phyloP scores from a whole-genome alignment of 2,113 vertebrate genomes.

The Sprattus sprattus region DNA sequence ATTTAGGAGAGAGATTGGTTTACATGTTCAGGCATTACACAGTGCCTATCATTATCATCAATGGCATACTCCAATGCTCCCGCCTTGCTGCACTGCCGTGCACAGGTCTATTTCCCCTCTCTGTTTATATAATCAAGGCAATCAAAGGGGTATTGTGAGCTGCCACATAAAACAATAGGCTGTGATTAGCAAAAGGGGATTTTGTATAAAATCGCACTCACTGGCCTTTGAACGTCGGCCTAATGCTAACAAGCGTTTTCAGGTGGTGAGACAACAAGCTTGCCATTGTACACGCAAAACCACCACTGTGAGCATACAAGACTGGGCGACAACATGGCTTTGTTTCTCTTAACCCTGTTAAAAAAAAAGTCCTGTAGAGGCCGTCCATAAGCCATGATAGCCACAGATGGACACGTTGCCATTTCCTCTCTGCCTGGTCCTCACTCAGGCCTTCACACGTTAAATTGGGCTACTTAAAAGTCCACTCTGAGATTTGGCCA shows the following conservation, averaged over 20 bases:
- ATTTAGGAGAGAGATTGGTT: slow-evolving; percentile 34
- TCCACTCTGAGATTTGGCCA: slow-evolving; percentile 22
- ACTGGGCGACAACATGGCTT: slow-evolving; percentile 26
- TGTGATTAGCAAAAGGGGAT: slow-evolving; percentile 55
- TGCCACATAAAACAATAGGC: slow-evolving; percentile 59
- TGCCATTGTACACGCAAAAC: background rate
- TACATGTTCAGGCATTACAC: slow-evolving; percentile 30
- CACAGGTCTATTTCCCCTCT: slow-evolving; percentile 41
- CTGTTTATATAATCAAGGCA: slow-evolving; percentile 57
- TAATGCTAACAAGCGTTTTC: background rate
- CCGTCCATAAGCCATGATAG: slow-evolving; percentile 33
- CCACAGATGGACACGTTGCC: slow-evolving; percentile 51
- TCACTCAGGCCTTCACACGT: slow-evolving; percentile 57
- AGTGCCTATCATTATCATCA: slow-evolving; percentile 25
- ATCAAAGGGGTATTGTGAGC: slow-evolving; percentile 56
- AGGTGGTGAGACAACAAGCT: background rate
- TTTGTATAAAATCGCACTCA: slow-evolving; percentile 18
- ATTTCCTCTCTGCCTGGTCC: slow-evolving; percentile 30
- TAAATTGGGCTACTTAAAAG: slow-evolving; percentile 57
- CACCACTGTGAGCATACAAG: background rate
- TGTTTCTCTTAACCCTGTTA: slow-evolving; percentile 20
- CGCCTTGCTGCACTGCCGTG: slow-evolving; percentile 17
- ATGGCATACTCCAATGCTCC: slow-evolving; percentile 30
- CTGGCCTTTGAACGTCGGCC: slow-evolving; percentile 21
- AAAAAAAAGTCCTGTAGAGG: slow-evolving; percentile 21